These are phyloP conservation scores for Hypsibius dujardini DNA, from an alignment of 1,140 invertebrate genomes.

Conservation along the genomic window DNA sequence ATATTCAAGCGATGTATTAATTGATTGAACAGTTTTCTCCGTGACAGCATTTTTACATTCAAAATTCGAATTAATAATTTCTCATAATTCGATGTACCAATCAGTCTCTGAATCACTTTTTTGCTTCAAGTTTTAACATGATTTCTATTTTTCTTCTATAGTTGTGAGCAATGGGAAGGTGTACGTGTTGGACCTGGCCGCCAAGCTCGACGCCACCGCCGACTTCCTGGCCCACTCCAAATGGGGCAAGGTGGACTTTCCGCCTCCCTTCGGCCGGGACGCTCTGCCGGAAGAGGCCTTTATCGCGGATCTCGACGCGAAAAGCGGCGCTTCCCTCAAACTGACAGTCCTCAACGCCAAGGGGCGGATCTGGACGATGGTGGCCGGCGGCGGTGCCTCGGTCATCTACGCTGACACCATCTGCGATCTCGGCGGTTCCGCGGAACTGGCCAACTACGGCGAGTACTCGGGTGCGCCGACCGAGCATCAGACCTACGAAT, in stretches of 20 bases:
- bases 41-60: too few species aligned
- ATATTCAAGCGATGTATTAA: too few species aligned
- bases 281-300: conserved; percentile 89
- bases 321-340: conserved; percentile 94
- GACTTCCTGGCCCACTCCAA: conserved; percentile 84
- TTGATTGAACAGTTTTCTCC: too few species aligned
- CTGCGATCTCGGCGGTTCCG: conserved; percentile 61
- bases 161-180: conserved; percentile 66
- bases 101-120: too few species aligned
- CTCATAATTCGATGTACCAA: too few species aligned
- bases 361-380: conserved; percentile 99
- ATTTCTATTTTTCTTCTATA: too few species aligned
- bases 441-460: conserved; percentile 91
- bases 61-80: too few species aligned
- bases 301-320: conserved; percentile 92
- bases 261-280: conserved; percentile 93
- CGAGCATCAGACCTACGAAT: conserved; percentile 96
- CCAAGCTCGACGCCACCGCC: conserved; percentile 94
- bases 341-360: conserved; percentile 76
- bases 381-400: conserved; percentile 94
- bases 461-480: conserved; percentile 98
- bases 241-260: conserved; percentile 91
- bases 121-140: too few species aligned
- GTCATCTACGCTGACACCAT: conserved; percentile 99
- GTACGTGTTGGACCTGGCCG: conserved; percentile 85